Conservation (phyloP, 2,797 vertebrate species). For the Crax fasciolata region DNA sequence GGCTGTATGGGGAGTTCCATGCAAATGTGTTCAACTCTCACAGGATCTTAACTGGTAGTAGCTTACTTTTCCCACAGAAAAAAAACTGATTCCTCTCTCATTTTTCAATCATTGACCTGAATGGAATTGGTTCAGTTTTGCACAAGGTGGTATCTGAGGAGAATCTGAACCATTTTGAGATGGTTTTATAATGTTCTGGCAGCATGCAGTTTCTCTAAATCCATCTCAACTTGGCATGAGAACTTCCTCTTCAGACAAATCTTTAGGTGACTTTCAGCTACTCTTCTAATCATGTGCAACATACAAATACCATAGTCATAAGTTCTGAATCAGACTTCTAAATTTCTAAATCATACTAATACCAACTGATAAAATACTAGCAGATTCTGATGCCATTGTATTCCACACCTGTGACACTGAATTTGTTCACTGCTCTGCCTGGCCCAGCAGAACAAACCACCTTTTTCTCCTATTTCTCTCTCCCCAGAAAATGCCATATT, state of each 20-base stretch:
- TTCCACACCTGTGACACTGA: not conserved
- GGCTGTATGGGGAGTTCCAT: not conserved
- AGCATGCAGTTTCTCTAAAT: not conserved
- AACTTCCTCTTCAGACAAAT: not conserved
- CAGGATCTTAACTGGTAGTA: not conserved
- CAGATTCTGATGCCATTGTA: not conserved
- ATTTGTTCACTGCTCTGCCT: not conserved
- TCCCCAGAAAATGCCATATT: not conserved
- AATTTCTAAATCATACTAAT: not conserved
- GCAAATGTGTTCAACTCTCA: not conserved
- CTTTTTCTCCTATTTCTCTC: not conserved
- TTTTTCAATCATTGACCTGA: not conserved
- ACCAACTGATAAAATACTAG: not conserved
- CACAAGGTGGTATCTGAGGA: not conserved
- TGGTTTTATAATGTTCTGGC: not conserved
- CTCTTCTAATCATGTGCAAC: not conserved
- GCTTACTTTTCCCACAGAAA: not conserved
- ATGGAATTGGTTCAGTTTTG: not conserved
- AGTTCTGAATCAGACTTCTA: not conserved
- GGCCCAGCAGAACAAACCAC: not conserved
- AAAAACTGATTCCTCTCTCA: not conserved
- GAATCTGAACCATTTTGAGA: not conserved
- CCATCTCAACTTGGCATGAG: not conserved
- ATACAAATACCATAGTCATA: not conserved
- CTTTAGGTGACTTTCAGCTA: not conserved